Conservation (phyloP, 1,140 invertebrate species). For the Calosoma granatense region DNA sequence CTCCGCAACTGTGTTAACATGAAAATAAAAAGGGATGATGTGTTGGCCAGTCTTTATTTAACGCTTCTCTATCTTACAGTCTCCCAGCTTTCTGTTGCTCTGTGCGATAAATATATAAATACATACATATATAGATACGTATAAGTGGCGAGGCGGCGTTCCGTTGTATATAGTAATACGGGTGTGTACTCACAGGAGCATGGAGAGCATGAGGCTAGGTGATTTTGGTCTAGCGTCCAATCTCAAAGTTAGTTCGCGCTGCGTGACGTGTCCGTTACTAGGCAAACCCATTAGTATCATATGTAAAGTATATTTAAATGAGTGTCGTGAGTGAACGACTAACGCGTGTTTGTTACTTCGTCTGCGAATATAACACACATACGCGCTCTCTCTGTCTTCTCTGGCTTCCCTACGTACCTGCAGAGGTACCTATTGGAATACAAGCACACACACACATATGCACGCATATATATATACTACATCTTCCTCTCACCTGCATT, state of each 20-base stretch:
- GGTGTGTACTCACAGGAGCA: constrained; percentile 2
- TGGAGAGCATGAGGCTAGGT: not conserved
- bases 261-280: not conserved
- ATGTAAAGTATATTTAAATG: no score
- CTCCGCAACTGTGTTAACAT: constrained; percentile 34
- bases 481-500: no score
- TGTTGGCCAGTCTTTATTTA: no score
- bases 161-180: not conserved
- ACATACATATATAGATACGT: not conserved
- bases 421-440: no score
- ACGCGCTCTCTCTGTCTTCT: no score
- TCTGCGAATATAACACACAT: no score
- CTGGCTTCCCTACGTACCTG: no score
- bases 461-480: no score
- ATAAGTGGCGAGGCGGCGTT: not conserved
- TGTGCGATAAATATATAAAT: not conserved
- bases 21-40: not conserved
- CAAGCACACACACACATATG: no score
- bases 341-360: no score
- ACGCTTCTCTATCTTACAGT: no score
- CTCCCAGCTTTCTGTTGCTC: not conserved
- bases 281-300: not conserved
- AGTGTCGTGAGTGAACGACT: no score
- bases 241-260: not conserved
- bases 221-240: not conserved